These are phyloP conservation scores for Perdix hodgsoniae DNA, from an alignment of 2,797 vertebrate genomes.

Conservation along the genomic window DNA sequence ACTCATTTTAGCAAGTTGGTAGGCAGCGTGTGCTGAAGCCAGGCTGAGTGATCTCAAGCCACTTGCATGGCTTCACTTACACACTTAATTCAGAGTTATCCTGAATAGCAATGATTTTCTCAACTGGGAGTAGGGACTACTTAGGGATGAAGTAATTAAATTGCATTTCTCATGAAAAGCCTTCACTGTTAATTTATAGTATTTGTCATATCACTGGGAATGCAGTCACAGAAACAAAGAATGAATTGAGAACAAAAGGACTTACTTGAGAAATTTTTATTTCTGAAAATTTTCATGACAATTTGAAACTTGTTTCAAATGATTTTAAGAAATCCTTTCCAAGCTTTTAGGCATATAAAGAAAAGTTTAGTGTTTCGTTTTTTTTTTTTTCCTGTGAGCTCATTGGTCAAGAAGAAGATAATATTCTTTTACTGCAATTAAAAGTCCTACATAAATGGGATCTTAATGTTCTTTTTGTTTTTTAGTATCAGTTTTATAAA, in stretches of 20 bases:
- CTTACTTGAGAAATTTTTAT: constrained; percentile 6
- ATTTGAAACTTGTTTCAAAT: constrained; percentile 2
- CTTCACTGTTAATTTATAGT: not conserved
- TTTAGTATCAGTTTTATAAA: not conserved
- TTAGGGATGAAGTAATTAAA: constrained; percentile 7
- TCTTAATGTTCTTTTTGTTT: not conserved
- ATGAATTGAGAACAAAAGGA: constrained; percentile 36
- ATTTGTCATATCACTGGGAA: not conserved
- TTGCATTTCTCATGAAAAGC: constrained; percentile 12
- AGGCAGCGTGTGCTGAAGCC: not conserved
- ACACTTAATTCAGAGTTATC: not conserved
- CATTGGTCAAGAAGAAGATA: not conserved
- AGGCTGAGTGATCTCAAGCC: rapidly evolving
- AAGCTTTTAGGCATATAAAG: not conserved
- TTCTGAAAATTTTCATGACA: not conserved
- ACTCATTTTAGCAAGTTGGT: not conserved
- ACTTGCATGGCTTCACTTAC: rapidly evolving
- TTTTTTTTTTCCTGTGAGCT: constrained; percentile 15
- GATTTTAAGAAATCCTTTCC: not conserved
- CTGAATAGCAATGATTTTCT: constrained; percentile 36
- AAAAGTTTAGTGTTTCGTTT: not conserved
- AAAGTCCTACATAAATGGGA: not conserved
- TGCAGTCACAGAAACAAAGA: not conserved
- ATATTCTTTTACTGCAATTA: not conserved
- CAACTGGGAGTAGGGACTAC: not conserved